These are phyloP conservation scores for Hiodon tergisus DNA, from an alignment of 2,113 vertebrate genomes.

Conservation along the genomic window DNA sequence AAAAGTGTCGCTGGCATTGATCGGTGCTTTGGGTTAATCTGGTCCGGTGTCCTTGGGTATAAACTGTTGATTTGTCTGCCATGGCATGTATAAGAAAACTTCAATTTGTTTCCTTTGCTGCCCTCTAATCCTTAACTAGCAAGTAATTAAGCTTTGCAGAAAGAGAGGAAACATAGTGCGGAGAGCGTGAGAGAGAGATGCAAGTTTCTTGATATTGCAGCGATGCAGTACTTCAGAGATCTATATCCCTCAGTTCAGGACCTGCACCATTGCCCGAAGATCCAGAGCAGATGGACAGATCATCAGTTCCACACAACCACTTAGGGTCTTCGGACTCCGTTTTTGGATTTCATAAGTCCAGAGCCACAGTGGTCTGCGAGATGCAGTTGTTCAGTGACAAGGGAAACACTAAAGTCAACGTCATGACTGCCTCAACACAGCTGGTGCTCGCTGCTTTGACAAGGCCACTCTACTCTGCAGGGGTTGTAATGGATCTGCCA, in stretches of 20 bases:
- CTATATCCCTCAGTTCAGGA: neutral
- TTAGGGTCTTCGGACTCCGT: neutral
- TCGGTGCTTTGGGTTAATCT: slow-evolving; percentile 62
- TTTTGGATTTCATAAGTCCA: slow-evolving; percentile 6
- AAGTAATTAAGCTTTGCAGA: slow-evolving; percentile 75
- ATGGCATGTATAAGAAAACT: slow-evolving; percentile 55
- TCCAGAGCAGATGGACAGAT: neutral
- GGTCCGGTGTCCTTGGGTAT: slow-evolving; percentile 50
- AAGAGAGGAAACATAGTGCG: slow-evolving; percentile 47
- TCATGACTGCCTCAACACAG: neutral
- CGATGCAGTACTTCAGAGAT: neutral
- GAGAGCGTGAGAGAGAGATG: neutral
- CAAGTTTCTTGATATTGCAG: too few relatives aligned
- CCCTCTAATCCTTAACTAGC: slow-evolving; percentile 71
- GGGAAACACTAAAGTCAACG: neutral
- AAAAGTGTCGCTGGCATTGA: slow-evolving; percentile 40
- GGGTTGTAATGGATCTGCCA: too few relatives aligned
- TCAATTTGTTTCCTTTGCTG: slow-evolving; percentile 65
- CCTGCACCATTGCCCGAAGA: neutral
- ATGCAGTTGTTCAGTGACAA: neutral
- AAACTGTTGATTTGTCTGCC: slow-evolving; percentile 65
- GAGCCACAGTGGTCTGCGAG: neutral
- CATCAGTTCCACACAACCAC: neutral
- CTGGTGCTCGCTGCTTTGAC: too few relatives aligned
- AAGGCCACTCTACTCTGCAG: too few relatives aligned